These are phyloP conservation scores for Idris sp. DNA, from an alignment of 1,140 invertebrate genomes.

Conservation along the genomic window DNA sequence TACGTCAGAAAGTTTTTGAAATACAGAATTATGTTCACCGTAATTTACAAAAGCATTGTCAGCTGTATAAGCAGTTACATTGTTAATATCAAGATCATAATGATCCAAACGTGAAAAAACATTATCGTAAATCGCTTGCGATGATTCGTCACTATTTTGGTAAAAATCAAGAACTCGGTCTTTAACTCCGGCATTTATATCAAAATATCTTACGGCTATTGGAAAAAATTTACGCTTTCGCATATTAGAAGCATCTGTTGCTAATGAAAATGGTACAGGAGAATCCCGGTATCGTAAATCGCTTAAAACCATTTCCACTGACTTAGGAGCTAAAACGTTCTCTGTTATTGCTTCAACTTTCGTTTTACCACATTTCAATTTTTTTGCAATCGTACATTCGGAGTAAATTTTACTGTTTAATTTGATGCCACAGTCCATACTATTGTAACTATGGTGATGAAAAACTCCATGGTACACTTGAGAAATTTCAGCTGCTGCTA, in stretches of 20 bases:
- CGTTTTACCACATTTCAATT: conserved; percentile 23
- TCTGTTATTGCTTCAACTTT: conserved; percentile 17
- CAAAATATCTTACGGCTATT: conserved; percentile 33
- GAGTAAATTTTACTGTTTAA: conserved; percentile 1
- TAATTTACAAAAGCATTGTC: too few species aligned
- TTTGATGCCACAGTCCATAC: conserved; percentile 36
- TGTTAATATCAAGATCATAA: too few species aligned
- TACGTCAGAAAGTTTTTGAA: conserved; percentile 32
- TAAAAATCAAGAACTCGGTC: too few species aligned
- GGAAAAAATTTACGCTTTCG: conserved; percentile 31
- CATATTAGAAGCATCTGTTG: too few species aligned
- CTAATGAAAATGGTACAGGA: conserved; percentile 4
- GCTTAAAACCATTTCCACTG: conserved; percentile 5
- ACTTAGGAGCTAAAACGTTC: conserved; percentile 20
- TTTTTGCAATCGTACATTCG: conserved; percentile 20
- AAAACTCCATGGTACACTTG: conserved; percentile 17
- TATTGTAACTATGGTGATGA: conserved; percentile 23
- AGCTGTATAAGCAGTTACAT: too few species aligned
- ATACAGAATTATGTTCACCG: too few species aligned
- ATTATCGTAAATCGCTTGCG: too few species aligned
- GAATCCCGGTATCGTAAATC: neutral
- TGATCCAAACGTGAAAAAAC: conserved; percentile 9
- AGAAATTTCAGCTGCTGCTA: too few species aligned
- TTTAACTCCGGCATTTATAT: conserved; percentile 65
- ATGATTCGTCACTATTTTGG: too few species aligned